phyloP scores from a whole-genome alignment of 2,888 invertebrate species.

The Synanthedon myopaeformis region DNA sequence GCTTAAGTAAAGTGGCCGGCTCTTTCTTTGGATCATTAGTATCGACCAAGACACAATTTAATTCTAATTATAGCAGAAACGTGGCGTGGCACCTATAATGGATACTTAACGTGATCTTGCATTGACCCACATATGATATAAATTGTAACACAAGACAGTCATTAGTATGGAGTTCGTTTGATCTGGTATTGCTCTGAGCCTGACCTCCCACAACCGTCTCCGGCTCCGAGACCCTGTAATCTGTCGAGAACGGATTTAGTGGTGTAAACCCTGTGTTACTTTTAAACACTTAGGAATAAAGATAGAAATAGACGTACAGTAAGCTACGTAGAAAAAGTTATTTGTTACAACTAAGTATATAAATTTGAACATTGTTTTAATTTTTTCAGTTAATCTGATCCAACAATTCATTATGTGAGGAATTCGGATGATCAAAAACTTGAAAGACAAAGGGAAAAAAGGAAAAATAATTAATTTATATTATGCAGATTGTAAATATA shows the following conservation, averaged over 20 bases:
- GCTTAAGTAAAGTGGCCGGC: not conserved
- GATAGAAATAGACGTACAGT: no score
- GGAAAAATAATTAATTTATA: no score
- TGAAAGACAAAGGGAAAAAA: no score
- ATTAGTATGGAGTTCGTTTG: slow-evolving; percentile 8
- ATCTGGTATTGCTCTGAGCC: slow-evolving; percentile 23
- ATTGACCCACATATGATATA: slow-evolving; percentile 61
- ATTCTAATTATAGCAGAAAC: slow-evolving; percentile 42
- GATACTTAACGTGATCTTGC: slow-evolving; percentile 30
- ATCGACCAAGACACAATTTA: slow-evolving; percentile 28
- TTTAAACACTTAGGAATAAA: not conserved
- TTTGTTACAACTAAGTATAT: no score
- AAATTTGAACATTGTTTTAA: no score
- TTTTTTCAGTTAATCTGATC: no score
- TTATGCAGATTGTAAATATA: no score
- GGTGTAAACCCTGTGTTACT: not conserved
- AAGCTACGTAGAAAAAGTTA: no score
- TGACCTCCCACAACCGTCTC: slow-evolving; percentile 1
- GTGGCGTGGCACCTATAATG: slow-evolving; percentile 38
- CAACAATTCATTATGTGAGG: no score
- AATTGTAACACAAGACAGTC: slow-evolving; percentile 37
- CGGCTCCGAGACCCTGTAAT: not conserved
- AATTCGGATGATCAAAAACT: no score
- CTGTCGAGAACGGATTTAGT: no score
- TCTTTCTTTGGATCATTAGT: slow-evolving; percentile 6